Conservation (phyloP, 2,797 vertebrate species). For the Lacerta bilineata region DNA sequence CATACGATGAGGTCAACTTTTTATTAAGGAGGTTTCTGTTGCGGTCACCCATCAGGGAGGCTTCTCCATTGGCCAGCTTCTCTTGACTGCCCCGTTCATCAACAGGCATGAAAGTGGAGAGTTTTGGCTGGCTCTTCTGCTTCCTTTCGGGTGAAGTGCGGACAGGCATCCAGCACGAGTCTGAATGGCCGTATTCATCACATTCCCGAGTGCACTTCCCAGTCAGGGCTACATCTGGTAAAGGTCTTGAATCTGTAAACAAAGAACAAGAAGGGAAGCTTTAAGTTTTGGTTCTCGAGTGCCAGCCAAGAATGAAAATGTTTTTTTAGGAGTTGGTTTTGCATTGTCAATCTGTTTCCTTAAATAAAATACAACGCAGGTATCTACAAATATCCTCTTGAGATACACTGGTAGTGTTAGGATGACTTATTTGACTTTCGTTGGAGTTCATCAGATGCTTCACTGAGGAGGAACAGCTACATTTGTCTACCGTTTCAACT, state of each 20-base stretch:
- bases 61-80: slow-evolving; percentile 95
- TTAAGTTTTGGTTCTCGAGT: neutral
- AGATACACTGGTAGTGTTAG: neutral
- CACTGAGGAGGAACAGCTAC: neutral
- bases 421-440: neutral
- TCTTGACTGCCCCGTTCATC: slow-evolving; percentile 95
- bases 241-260: slow-evolving; percentile 94
- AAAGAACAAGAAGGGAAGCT: neutral
- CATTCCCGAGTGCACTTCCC: slow-evolving; percentile 98
- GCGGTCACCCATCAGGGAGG: slow-evolving; percentile 95
- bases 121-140: slow-evolving; percentile 96
- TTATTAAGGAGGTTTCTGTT: slow-evolving; percentile 98
- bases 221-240: slow-evolving; percentile 99
- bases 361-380: no score
- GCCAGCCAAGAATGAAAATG: neutral
- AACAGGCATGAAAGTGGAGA: slow-evolving; percentile 98
- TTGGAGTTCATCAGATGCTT: no score
- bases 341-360: neutral
- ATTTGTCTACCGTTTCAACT: neutral
- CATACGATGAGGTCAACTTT: slow-evolving; percentile 97
- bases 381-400: neutral
- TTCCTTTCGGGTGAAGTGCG: slow-evolving; percentile 97
- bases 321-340: slow-evolving; percentile 2
- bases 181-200: slow-evolving; percentile 98
- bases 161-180: slow-evolving; percentile 99